Percentiles rank a stretch among this genome's conserved stretches.
Evolutionary conservation across 2,888 invertebrate species (phyloP).

Genomic region (Synergus laeviventris): DNA sequence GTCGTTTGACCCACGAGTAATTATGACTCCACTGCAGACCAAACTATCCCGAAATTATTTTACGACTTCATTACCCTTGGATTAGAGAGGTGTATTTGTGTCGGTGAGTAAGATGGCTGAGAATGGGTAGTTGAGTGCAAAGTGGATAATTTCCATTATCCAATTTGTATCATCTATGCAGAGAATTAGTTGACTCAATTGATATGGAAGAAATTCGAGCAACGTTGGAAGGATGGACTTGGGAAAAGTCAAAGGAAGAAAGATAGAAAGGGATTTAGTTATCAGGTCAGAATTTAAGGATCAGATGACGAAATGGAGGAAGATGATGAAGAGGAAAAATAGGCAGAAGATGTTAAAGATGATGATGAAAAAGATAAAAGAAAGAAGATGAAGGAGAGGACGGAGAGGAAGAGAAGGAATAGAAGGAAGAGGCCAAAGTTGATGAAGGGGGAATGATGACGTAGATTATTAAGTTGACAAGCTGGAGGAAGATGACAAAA

Average conservation of each 20-base stretch:
- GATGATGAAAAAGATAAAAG: too few species aligned
- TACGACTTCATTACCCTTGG: constrained; percentile 25
- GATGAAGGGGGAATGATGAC: too few species aligned
- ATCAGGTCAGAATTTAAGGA: too few species aligned
- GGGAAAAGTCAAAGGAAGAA: too few species aligned
- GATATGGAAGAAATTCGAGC: background rate
- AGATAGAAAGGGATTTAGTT: too few species aligned
- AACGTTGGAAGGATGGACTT: background rate
- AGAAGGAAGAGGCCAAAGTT: background rate
- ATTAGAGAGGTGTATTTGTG: background rate
- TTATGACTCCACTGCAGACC: constrained; percentile 11
- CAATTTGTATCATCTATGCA: too few species aligned
- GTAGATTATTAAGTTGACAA: too few species aligned
- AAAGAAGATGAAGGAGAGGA: too few species aligned
- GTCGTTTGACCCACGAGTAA: constrained; percentile 18
- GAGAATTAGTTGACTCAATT: background rate
- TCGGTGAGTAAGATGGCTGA: background rate
- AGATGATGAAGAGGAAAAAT: background rate
- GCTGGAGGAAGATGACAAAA: too few species aligned
- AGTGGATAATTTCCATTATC: background rate
- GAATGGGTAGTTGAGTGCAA: background rate
- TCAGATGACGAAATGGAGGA: too few species aligned
- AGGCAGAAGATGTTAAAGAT: background rate
- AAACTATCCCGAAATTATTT: constrained; percentile 25
- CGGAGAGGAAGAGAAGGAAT: too few species aligned